Percentiles rank a stretch among this genome's conserved stretches.
These are phyloP conservation scores for Narcine bancroftii DNA, from an alignment of 2,113 vertebrate species.

Conservation along the genomic window DNA sequence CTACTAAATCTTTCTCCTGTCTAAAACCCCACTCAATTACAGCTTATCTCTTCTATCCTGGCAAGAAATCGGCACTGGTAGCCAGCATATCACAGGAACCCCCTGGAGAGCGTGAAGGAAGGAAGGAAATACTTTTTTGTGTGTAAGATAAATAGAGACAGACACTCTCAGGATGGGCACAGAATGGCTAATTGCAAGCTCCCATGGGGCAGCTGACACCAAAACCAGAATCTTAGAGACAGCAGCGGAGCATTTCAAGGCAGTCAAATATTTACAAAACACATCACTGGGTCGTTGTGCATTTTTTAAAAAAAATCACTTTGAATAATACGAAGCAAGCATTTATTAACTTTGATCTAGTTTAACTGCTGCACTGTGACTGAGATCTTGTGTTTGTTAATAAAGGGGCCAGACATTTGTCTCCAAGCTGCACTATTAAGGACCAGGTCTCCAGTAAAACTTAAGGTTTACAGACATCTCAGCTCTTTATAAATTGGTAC, in stretches of 20 bases:
- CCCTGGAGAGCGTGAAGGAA: slow-evolving; percentile 51
- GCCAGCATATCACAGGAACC: slow-evolving; percentile 50
- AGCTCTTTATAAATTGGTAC: not conserved
- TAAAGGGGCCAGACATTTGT: not conserved
- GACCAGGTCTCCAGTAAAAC: not conserved
- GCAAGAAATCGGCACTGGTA: slow-evolving; percentile 53
- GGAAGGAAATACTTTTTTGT: slow-evolving; percentile 56
- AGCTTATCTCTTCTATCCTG: slow-evolving; percentile 48
- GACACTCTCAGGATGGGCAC: slow-evolving; percentile 50
- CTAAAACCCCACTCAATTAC: slow-evolving; percentile 49
- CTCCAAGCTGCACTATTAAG: not conserved
- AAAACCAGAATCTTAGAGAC: not conserved
- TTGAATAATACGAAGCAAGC: not conserved
- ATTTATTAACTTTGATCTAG: not conserved
- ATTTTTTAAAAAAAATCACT: not conserved
- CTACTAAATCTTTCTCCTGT: slow-evolving; percentile 48
- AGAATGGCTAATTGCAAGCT: slow-evolving; percentile 51
- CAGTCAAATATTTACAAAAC: slow-evolving; percentile 40
- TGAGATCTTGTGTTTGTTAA: not conserved
- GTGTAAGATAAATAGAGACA: slow-evolving; percentile 59
- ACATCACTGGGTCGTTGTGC: no score
- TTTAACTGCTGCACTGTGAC: not conserved
- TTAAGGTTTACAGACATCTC: not conserved
- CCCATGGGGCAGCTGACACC: slow-evolving; percentile 39
- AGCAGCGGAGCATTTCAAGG: slow-evolving; percentile 37